Base-by-base conservation (phyloP, 2,888 invertebrate species). In the Tetragnatha montana region DNA sequence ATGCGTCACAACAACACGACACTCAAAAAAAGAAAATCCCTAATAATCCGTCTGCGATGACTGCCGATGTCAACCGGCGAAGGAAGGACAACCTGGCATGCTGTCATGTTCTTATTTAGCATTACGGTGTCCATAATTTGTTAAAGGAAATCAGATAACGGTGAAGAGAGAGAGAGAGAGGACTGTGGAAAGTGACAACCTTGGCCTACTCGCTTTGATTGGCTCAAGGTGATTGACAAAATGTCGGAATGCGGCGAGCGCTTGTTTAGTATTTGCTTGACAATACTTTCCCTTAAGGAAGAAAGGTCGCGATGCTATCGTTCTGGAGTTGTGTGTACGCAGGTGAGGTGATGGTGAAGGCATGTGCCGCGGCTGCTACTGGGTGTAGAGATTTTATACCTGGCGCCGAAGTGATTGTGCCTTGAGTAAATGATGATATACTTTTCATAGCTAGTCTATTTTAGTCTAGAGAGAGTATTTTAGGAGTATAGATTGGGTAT, bases 191-290 rank as follows among this genome's bases (percentile, higher is more conserved):
- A 60, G 60, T 60, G 60, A 60, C 60, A 60, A 75, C 83, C 83
- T 83, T 83, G 83, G 83, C 83, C 83, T 75, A 69, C 68, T 83
- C 73, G 8, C 10, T 19, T 19, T 68, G 83, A 75, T 75, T 68
- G 35, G 68, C 47, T 68, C 68, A 83, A 75, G 83, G 75, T 75
- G 47, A 83, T 83, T 75, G 83, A 83, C 35, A 75, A 19, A 83
- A 22, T 73, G 71, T 19, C 49, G 73, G 81, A 50, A 81, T 81
- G 81, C 51, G 80, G 47, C 12, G 69, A 81, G 8, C 51, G 81
- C 81, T 10, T 49, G 69, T 81, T 81, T 68, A 47, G 49, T 81
- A 71, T 81, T 81, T 81, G 73, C 71, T 51, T 81, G 73, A 73
- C 71, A 81, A 81, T 81, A 8, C 49, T 81, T 51, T 75, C 75